These are phyloP conservation scores for Pterostichus madidus DNA, from an alignment of 2,888 invertebrate genomes.

Conservation along the genomic window DNA sequence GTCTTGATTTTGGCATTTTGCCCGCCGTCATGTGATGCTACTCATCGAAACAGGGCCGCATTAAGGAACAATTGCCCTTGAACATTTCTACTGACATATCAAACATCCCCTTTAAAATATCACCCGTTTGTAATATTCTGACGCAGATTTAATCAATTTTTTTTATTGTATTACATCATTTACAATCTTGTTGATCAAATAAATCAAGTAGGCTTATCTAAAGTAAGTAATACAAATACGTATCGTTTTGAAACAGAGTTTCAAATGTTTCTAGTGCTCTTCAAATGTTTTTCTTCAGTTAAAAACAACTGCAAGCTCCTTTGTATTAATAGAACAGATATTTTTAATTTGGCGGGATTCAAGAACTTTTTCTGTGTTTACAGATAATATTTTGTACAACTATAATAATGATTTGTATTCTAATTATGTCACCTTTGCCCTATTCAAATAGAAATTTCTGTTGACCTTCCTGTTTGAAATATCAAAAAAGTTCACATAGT, in stretches of 20 bases:
- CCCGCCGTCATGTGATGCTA: conserved; percentile 67
- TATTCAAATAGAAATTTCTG: not conserved
- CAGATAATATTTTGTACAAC: not conserved
- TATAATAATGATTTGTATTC: not conserved
- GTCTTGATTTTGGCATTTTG: conserved; percentile 68
- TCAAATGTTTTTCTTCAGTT: conserved; percentile 22
- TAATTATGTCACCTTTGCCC: conserved; percentile 28
- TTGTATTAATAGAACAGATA: conserved; percentile 15
- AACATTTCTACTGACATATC: not conserved
- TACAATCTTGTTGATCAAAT: not conserved
- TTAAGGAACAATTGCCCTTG: conserved; percentile 26
- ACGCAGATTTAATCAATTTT: not conserved
- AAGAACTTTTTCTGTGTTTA: conserved; percentile 8
- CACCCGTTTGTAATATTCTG: not conserved
- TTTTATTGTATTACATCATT: conserved; percentile 12
- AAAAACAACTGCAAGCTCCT: conserved; percentile 27
- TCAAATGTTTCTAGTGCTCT: not conserved
- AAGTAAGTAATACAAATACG: not conserved
- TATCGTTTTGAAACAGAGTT: not conserved
- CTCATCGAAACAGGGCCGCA: conserved; percentile 54
- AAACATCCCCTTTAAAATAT: conserved; percentile 26
- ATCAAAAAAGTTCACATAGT: conserved; percentile 1
- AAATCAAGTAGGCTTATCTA: conserved; percentile 13
- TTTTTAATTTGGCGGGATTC: conserved; percentile 49
- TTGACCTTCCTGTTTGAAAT: conserved; percentile 19